These are phyloP conservation scores for Protonibea diacanthus DNA, from an alignment of 2,797 vertebrate species.

Conservation along the genomic window DNA sequence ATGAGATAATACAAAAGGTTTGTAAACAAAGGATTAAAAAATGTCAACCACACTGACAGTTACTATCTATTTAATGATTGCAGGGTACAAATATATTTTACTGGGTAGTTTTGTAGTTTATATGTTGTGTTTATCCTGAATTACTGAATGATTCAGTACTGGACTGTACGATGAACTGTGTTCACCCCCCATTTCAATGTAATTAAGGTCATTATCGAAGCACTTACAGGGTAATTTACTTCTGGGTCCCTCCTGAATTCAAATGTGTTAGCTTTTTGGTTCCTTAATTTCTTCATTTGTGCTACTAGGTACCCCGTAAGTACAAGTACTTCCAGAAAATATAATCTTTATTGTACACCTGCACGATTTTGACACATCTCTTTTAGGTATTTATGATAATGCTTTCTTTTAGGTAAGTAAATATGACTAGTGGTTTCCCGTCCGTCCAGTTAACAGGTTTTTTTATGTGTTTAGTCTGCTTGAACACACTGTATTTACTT, in stretches of 20 bases:
- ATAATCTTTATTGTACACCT: not conserved
- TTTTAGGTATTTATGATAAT: not conserved
- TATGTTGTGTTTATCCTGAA: not conserved
- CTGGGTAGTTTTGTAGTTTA: not conserved
- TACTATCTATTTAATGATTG: not conserved
- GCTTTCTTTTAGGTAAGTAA: not conserved
- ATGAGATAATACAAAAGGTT: not conserved
- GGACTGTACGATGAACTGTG: not conserved
- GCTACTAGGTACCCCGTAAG: not conserved
- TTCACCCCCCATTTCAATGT: not conserved
- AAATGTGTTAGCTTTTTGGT: not conserved
- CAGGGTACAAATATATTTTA: not conserved
- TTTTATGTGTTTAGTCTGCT: conserved; percentile 1
- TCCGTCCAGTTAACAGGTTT: not conserved
- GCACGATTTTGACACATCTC: not conserved
- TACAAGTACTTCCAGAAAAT: not conserved
- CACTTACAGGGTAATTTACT: not conserved
- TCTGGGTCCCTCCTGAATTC: too few species aligned
- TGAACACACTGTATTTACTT: conserved; percentile 19
- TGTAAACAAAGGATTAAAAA: too few species aligned
- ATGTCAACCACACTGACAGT: too few species aligned
- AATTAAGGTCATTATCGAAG: not conserved
- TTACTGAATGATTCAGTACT: not conserved
- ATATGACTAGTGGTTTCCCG: not conserved
- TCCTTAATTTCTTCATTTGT: not conserved